Conservation (phyloP, 2,888 invertebrate genomes). For the Acanthosepion lycidas region DNA sequence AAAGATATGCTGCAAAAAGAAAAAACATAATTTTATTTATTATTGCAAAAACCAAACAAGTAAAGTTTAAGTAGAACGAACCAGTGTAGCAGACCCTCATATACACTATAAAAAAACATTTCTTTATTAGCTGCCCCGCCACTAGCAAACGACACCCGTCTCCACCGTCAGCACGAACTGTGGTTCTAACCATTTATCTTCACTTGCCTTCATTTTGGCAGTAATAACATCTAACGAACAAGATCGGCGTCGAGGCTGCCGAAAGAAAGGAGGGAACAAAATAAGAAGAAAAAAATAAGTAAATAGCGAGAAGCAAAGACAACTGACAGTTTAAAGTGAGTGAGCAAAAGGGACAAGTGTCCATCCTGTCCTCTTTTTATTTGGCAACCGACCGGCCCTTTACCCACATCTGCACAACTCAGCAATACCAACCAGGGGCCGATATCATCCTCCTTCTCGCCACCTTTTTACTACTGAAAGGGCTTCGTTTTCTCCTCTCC, state of each 20-base stretch:
- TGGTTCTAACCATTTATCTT: not conserved
- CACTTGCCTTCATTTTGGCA: not conserved
- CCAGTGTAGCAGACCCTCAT: not conserved
- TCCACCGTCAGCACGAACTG: not conserved
- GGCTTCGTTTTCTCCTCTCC: not conserved
- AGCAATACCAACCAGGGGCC: constrained; percentile 23
- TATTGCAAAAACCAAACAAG: not conserved
- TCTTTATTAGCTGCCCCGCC: not conserved
- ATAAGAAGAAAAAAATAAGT: not conserved
- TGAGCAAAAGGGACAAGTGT: not conserved
- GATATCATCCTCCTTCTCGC: not conserved
- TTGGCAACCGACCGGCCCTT: not conserved
- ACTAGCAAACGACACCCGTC: constrained; percentile 14
- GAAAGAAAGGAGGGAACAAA: not conserved
- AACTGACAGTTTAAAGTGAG: not conserved
- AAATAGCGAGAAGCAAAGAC: too few species aligned
- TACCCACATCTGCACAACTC: not conserved
- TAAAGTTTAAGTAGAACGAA: not conserved
- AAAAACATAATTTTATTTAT: not conserved
- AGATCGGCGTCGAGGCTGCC: not conserved
- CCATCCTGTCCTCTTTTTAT: not conserved
- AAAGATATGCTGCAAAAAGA: not conserved
- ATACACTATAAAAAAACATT: not conserved
- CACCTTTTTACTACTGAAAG: not conserved
- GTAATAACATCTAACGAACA: not conserved